Evolutionary conservation across 2,797 vertebrate species (phyloP).

Genomic region (Luscinia luscinia): DNA sequence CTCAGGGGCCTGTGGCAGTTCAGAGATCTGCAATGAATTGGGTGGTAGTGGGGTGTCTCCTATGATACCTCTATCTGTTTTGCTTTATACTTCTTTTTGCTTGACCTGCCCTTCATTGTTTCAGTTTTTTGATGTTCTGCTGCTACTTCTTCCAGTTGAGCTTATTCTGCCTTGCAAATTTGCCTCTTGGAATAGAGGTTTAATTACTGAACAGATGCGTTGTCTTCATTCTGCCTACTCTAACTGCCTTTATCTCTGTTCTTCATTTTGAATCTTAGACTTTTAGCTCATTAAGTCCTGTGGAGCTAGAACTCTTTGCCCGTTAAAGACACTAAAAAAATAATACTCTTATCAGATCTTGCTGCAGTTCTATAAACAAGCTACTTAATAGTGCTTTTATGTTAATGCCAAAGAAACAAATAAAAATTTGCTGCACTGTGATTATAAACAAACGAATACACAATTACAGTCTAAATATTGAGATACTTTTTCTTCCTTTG

Average conservation of each 20-base stretch:
- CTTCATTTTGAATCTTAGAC: not conserved
- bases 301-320: not conserved
- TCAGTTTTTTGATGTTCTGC: not conserved
- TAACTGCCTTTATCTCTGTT: not conserved
- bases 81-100: not conserved
- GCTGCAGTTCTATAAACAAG: slow-evolving; percentile 33
- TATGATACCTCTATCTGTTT: not conserved
- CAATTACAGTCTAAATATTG: slow-evolving; percentile 3
- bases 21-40: not conserved
- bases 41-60: not conserved
- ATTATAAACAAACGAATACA: slow-evolving; percentile 11
- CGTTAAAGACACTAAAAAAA: not conserved
- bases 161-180: not conserved
- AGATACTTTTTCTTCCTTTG: not conserved
- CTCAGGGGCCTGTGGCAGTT: not conserved
- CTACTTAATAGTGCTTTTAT: slow-evolving; percentile 47
- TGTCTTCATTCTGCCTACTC: not conserved
- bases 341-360: slow-evolving; percentile 19
- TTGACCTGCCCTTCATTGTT: not conserved
- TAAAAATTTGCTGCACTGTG: not conserved
- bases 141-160: not conserved
- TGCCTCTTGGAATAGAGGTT: not conserved
- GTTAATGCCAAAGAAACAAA: slow-evolving; percentile 45
- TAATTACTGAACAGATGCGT: slow-evolving; percentile 7
- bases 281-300: slow-evolving; percentile 14